phyloP scores from a whole-genome alignment of 1,140 invertebrate species.

The Chrysopa pallens region DNA sequence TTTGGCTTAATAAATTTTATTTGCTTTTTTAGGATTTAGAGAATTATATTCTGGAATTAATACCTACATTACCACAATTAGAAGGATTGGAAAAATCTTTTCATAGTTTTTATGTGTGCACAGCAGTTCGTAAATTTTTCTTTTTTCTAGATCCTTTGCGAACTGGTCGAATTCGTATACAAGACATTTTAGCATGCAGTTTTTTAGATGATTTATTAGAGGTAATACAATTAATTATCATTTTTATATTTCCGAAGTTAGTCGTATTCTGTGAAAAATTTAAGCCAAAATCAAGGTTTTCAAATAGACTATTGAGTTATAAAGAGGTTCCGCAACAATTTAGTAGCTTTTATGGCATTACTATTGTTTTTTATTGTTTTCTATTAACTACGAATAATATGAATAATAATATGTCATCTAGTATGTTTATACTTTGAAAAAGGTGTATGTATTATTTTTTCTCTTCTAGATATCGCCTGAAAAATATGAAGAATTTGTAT shows the following conservation, averaged over 20 bases:
- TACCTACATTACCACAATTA: slow-evolving; percentile 76
- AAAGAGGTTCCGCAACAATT: too few species aligned
- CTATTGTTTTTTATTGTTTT: too few species aligned
- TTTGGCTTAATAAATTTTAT: too few species aligned
- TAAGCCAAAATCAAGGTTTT: neutral
- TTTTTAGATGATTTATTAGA: slow-evolving; percentile 85
- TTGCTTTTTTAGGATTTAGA: slow-evolving; percentile 61
- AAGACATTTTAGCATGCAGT: slow-evolving; percentile 78
- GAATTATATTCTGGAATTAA: slow-evolving; percentile 84
- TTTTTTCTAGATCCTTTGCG: slow-evolving; percentile 86
- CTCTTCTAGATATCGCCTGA: too few species aligned
- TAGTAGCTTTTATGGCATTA: too few species aligned
- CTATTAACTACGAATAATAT: too few species aligned
- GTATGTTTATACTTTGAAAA: too few species aligned
- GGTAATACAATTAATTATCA: slow-evolving; percentile 22
- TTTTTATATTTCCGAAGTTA: neutral
- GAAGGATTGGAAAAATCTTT: slow-evolving; percentile 84
- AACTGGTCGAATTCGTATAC: slow-evolving; percentile 74
- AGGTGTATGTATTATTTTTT: too few species aligned
- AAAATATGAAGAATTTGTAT: too few species aligned
- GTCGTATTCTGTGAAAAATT: neutral
- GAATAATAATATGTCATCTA: too few species aligned
- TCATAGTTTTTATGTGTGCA: slow-evolving; percentile 92
- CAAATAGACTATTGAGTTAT: too few species aligned
- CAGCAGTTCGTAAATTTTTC: slow-evolving; percentile 85